Evolutionary conservation across 1,140 invertebrate species (phyloP).

Genomic region (Psilanteris sp.): DNA sequence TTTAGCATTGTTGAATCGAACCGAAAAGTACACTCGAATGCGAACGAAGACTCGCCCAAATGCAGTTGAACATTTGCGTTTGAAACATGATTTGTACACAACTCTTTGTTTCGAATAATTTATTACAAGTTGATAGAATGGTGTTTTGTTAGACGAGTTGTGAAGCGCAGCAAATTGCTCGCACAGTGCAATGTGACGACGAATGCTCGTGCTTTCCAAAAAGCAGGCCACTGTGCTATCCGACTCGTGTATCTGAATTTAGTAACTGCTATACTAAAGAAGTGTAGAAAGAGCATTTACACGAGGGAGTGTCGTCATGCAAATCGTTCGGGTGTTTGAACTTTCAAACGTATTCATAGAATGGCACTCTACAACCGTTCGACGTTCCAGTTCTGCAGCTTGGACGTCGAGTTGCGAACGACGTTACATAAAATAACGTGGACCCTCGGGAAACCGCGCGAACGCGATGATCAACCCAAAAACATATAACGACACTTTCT

Average conservation of each 20-base stretch:
- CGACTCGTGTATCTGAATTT: constrained; percentile 50
- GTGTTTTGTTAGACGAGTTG: constrained; percentile 8
- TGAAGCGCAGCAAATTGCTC: constrained; percentile 34
- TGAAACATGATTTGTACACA: too few species aligned
- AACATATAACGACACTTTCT: constrained; percentile 31
- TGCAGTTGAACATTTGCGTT: too few species aligned
- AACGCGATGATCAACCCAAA: constrained; percentile 10
- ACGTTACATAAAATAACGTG: constrained; percentile 65
- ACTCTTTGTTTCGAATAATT: too few species aligned
- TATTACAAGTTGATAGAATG: constrained; percentile 30
- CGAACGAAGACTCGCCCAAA: too few species aligned
- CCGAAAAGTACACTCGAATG: too few species aligned
- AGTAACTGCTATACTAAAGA: constrained; percentile 35
- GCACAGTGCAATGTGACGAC: constrained; percentile 11
- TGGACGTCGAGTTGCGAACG: constrained; percentile 61
- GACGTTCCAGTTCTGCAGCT: constrained; percentile 44
- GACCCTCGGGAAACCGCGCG: constrained; percentile 48
- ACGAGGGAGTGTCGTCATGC: constrained; percentile 59
- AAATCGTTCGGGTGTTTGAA: constrained; percentile 70
- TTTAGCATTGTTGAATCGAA: too few species aligned
- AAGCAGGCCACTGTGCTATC: constrained; percentile 49
- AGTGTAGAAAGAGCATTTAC: constrained; percentile 47
- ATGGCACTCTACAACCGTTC: constrained; percentile 54
- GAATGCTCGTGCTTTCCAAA: constrained; percentile 26
- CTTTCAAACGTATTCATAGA: constrained; percentile 72